Conservation (phyloP, 2,888 invertebrate genomes). For the Diaprepes abbreviatus region DNA sequence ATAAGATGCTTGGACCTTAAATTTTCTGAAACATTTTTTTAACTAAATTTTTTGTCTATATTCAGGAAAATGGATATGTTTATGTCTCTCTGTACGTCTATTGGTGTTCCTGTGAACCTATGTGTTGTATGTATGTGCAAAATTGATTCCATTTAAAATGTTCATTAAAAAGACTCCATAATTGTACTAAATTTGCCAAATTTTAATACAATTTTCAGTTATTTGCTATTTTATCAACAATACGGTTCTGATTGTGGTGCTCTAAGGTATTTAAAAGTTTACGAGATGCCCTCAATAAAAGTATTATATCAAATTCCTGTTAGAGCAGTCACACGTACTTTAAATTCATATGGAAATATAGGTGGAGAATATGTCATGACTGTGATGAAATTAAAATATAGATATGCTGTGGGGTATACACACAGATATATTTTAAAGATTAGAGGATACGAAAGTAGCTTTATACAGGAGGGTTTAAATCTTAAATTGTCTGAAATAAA, state of each 20-base stretch:
- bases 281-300: constrained; percentile 36
- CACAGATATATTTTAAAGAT: constrained; percentile 4
- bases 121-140: too few relatives aligned
- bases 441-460: background rate
- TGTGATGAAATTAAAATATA: constrained; percentile 34
- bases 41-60: too few relatives aligned
- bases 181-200: too few relatives aligned
- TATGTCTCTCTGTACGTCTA: too few relatives aligned
- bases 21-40: too few relatives aligned
- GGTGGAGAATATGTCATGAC: constrained; percentile 26
- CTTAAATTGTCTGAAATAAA: constrained; percentile 9
- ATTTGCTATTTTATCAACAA: too few relatives aligned
- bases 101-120: too few relatives aligned
- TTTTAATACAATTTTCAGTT: too few relatives aligned
- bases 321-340: constrained; percentile 37
- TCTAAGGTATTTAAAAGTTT: constrained; percentile 29
- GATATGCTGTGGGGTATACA: constrained; percentile 16
- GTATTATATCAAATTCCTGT: constrained; percentile 45
- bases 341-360: constrained; percentile 46
- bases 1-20: too few relatives aligned
- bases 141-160: too few relatives aligned
- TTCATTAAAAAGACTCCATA: too few relatives aligned
- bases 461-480: constrained; percentile 1
- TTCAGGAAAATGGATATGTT: too few relatives aligned
- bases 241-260: constrained; percentile 11